These are phyloP conservation scores for Parascotia fuliginaria DNA, from an alignment of 2,888 invertebrate genomes.

Conservation along the genomic window DNA sequence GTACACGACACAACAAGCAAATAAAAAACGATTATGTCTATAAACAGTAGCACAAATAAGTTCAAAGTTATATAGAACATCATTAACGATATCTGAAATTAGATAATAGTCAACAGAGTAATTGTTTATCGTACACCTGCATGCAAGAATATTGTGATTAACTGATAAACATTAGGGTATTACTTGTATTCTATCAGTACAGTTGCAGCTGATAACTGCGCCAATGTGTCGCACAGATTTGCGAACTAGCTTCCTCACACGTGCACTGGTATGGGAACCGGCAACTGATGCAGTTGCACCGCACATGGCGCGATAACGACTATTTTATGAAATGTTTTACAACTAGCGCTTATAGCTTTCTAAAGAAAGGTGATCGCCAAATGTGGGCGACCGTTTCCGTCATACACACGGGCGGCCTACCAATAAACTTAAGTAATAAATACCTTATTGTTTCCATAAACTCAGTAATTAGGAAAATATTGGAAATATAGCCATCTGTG, in stretches of 20 bases:
- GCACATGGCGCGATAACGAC: constrained; percentile 73
- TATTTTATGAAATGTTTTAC: constrained; percentile 80
- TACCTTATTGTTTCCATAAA: constrained; percentile 54
- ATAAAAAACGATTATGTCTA: too few relatives aligned
- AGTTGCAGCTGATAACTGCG: constrained; percentile 51
- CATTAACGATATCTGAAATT: too few relatives aligned
- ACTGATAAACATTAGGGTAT: background rate
- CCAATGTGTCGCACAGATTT: constrained; percentile 81
- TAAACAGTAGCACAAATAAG: too few relatives aligned
- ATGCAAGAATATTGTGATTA: too few relatives aligned
- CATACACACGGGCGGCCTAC: constrained; percentile 45
- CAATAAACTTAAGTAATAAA: constrained; percentile 45
- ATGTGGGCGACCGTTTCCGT: constrained; percentile 65
- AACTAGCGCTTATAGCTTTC: constrained; percentile 70
- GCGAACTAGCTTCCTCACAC: constrained; percentile 73
- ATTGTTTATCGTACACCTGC: too few relatives aligned
- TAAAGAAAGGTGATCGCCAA: constrained; percentile 79
- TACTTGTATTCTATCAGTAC: background rate
- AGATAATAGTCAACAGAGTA: too few relatives aligned
- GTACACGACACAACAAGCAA: too few relatives aligned
- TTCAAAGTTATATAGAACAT: too few relatives aligned
- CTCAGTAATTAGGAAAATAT: constrained; percentile 40
- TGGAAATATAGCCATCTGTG: constrained; percentile 40
- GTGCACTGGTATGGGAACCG: constrained; percentile 68
- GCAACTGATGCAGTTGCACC: constrained; percentile 48